Evolutionary conservation across 2,797 vertebrate genomes (phyloP).

Genomic region (Valencia hispanica): DNA sequence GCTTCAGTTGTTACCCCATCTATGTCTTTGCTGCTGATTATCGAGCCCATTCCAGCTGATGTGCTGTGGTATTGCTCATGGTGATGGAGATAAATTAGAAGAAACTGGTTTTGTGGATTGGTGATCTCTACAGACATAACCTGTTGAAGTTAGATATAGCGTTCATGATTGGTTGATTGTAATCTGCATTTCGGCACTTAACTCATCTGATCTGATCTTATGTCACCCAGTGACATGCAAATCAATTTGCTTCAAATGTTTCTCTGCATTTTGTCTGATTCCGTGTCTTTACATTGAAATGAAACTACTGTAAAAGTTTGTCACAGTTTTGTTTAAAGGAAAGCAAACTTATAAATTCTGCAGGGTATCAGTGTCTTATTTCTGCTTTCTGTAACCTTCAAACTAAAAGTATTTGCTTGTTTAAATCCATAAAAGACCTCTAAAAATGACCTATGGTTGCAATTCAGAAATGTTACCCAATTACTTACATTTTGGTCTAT

Average conservation of each 20-base stretch:
- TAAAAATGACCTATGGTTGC: not conserved
- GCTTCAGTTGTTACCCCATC: too few species aligned
- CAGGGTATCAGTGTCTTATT: not conserved
- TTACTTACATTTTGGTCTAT: not conserved
- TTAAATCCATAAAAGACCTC: not conserved
- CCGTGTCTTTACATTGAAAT: not conserved
- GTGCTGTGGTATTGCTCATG: not conserved
- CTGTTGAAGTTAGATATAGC: not conserved
- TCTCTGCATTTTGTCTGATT: not conserved
- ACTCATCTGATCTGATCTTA: not conserved
- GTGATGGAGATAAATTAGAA: not conserved
- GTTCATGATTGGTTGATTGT: not conserved
- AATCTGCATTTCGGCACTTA: not conserved
- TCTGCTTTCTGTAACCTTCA: not conserved
- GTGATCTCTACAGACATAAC: not conserved
- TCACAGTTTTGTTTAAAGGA: not conserved
- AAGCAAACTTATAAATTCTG: not conserved
- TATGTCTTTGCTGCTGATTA: not conserved
- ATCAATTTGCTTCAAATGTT: not conserved
- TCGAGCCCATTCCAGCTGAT: not conserved
- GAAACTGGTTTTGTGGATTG: not conserved
- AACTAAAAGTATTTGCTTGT: not conserved
- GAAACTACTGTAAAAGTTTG: not conserved
- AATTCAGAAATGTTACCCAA: not conserved
- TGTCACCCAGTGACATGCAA: not conserved